phyloP scores from a whole-genome alignment of 2,888 invertebrate species.

The Lepidocyrtoides sp. region DNA sequence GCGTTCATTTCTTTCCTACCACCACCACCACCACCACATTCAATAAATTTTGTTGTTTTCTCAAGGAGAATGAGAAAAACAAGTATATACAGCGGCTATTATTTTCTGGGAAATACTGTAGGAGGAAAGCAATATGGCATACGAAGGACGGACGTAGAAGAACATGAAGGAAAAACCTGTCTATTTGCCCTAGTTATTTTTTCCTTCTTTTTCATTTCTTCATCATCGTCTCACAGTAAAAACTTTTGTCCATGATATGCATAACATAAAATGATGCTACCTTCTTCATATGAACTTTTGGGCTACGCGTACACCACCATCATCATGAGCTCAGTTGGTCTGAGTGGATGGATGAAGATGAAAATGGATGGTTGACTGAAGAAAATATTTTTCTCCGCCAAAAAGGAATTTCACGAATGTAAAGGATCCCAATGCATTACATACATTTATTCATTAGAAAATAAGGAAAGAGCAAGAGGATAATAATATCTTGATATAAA shows the following conservation, averaged over 20 bases:
- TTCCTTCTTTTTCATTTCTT: background rate
- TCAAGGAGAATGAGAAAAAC: background rate
- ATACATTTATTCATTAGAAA: constrained; percentile 57
- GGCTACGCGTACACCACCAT: too few species aligned
- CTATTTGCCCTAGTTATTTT: constrained; percentile 62
- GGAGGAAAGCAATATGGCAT: background rate
- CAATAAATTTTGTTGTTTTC: background rate
- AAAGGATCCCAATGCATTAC: constrained; percentile 61
- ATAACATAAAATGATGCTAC: background rate
- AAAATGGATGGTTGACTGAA: constrained; percentile 21
- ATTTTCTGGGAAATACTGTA: too few species aligned
- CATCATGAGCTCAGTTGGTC: too few species aligned
- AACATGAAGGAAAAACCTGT: constrained; percentile 49
- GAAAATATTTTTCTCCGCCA: constrained; percentile 17
- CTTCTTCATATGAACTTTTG: too few species aligned
- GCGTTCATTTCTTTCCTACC: background rate
- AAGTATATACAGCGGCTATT: background rate
- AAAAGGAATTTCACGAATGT: constrained; percentile 46
- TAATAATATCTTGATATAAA: constrained; percentile 16
- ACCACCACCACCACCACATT: background rate
- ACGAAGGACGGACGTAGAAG: constrained; percentile 22
- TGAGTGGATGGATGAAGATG: constrained; percentile 5
- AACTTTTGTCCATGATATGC: background rate
- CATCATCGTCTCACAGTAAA: too few species aligned
- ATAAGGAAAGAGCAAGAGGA: background rate